Percentiles rank a stretch among this genome's conserved stretches.
phyloP scores from a whole-genome alignment of 1,140 invertebrate genomes.

The Drosophila simulans region DNA sequence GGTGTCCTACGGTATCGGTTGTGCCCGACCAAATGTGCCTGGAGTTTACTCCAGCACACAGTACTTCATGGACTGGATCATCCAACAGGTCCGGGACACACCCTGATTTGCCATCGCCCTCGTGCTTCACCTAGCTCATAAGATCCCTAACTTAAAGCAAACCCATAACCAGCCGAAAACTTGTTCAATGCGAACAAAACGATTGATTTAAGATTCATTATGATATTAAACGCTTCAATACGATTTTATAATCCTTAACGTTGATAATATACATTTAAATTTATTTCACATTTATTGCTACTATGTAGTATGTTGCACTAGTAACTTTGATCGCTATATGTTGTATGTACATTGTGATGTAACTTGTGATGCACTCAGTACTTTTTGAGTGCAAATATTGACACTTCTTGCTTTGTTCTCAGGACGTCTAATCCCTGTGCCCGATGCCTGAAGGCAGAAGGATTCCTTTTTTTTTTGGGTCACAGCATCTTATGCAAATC shows the following conservation, averaged over 20 bases:
- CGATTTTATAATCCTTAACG: no score
- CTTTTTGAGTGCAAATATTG: constrained; percentile 50
- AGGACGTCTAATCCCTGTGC: constrained; percentile 43
- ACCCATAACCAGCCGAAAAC: background rate
- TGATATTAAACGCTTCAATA: no score
- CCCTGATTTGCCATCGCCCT: constrained; percentile 7
- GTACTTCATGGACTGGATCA: constrained; percentile 86
- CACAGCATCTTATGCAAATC: constrained; percentile 55
- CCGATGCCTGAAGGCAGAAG: constrained; percentile 33
- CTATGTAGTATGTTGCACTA: background rate
- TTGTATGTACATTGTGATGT: background rate
- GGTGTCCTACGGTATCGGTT: constrained; percentile 89
- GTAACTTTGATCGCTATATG: background rate
- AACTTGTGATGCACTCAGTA: background rate
- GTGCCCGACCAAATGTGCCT: constrained; percentile 88
- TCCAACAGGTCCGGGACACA: constrained; percentile 59
- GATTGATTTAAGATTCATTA: background rate
- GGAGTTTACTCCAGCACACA: constrained; percentile 91
- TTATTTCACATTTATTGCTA: background rate
- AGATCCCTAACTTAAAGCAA: constrained; percentile 5
- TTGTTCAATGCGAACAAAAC: background rate
- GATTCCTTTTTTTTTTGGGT: constrained; percentile 10
- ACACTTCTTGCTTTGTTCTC: constrained; percentile 65
- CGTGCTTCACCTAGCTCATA: constrained; percentile 11
- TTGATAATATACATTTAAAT: background rate